Conservation (phyloP, 2,888 invertebrate species). For the Caenorhabditis japonica region DNA sequence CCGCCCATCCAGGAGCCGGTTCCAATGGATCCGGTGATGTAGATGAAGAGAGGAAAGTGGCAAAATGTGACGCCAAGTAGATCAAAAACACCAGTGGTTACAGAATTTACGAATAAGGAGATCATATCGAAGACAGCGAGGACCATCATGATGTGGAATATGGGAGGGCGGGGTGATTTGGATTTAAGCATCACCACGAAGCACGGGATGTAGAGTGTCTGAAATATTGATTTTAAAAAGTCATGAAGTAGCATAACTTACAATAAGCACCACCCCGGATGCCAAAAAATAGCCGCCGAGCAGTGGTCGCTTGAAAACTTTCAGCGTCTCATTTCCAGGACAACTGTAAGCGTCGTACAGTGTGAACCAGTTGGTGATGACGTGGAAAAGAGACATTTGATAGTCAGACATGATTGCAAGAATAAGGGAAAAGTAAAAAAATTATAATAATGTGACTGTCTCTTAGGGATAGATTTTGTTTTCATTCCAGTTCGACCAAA, state of each 20-base stretch:
- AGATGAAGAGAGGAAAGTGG: constrained; percentile 25
- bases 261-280: constrained; percentile 9
- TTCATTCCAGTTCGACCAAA: no score
- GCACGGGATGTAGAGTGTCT: constrained; percentile 20
- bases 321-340: neutral
- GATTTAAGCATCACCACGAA: constrained; percentile 1
- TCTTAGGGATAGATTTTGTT: no score
- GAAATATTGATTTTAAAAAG: neutral
- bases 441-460: no score
- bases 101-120: constrained; percentile 23
- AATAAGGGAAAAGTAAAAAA: no score
- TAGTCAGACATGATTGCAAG: neutral
- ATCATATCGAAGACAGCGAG: constrained; percentile 27
- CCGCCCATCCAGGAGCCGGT: constrained; percentile 29
- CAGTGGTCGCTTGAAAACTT: neutral
- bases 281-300: constrained; percentile 20
- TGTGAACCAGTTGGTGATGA: neutral
- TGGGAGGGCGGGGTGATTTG: constrained; percentile 3
- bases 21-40: constrained; percentile 23
- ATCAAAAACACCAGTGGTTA: constrained; percentile 25
- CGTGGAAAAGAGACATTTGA: constrained; percentile 8
- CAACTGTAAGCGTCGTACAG: neutral
- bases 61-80: constrained; percentile 29
- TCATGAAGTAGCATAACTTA: constrained; percentile 1
- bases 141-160: constrained; percentile 22